These are phyloP conservation scores for Aplysina aerophoba DNA, from an alignment of 37 sponge, comb jelly and placozoan species.

Conservation along the genomic window DNA sequence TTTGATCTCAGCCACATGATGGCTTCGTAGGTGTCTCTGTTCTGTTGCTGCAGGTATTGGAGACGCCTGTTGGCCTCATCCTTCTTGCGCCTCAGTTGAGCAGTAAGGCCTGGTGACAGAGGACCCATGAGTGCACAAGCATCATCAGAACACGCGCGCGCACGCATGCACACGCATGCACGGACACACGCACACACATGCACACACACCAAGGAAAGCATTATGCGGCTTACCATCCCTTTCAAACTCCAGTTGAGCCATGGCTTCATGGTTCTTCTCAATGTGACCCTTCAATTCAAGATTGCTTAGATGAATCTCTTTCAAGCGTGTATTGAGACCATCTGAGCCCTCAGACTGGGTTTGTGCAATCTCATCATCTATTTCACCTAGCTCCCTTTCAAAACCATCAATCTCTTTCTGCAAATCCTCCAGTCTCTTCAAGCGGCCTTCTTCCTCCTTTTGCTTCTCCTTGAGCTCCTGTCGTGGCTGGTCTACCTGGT, in stretches of 20 bases:
- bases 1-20: conserved; percentile 90
- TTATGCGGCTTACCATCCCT: not conserved
- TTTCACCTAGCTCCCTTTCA: conserved; percentile 35
- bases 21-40: conserved; percentile 71
- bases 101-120: conserved; percentile 24
- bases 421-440: conserved; percentile 39
- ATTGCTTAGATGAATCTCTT: conserved; percentile 31
- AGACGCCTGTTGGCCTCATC: conserved; percentile 76
- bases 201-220: not conserved
- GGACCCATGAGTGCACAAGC: not conserved
- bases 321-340: not conserved
- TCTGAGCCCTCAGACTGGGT: conserved; percentile 9
- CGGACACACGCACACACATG: not conserved
- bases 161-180: not conserved
- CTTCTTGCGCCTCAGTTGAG: conserved; percentile 63
- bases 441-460: conserved; percentile 57
- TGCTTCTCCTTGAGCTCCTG: conserved; percentile 69
- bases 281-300: not conserved
- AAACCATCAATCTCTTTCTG: conserved; percentile 63
- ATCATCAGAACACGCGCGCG: not conserved
- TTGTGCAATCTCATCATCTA: conserved; percentile 33
- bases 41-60: conserved; percentile 55
- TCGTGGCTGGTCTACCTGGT: conserved; percentile 56
- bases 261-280: not conserved
- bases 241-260: conserved; percentile 7